Evolutionary conservation across 2,113 vertebrate species (phyloP), one percentile per base, ranked within the genome.

Genomic region (Carassius gibelio): DNA sequence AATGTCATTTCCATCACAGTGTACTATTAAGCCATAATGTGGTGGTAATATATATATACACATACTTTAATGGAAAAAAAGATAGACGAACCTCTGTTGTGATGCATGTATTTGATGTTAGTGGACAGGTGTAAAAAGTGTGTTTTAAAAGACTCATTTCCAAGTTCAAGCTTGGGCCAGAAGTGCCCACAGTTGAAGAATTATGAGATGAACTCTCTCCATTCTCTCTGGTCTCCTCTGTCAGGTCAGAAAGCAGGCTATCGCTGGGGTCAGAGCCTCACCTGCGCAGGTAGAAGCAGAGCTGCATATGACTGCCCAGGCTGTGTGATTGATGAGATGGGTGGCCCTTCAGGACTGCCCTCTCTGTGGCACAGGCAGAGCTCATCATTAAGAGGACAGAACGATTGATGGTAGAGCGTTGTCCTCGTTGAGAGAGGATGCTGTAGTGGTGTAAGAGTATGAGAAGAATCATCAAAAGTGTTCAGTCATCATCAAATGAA

Each of bases 351-450:
- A 93, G 93, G 86, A 94, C 92, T 90, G 80, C 91, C 91, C 92
- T 91, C 85, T 90, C 88, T 92, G 93, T 94, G 91, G 87, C 90
- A 91, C 92, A 92, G 91, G 91, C 93, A 92, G 89, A 89, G 89
- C 91, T 93, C 92, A 93, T 92, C 93, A 93, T 94, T 94, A 94
- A 92, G 93, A 94, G 94, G 93, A 93, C 93, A 94, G 91, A 89
- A 92, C 91, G 94, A 95, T 95, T 94, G 93, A 95, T 95, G 95
- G 91, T 79, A 74, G 87, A 88, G 86, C 89, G 87, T 87, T 86
- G 93, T 93, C 93, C 90, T 92, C 91, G 55, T 26, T 79, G 52
- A 79, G 13, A 62, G 21, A 17, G 42, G 62, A 68, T 64, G 79
- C 30, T 21, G 79, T 64, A 14, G 3, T 64, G 14, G 59, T 48